Evolutionary conservation across 1,140 invertebrate species (phyloP), one percentile per base, ranked within the genome.

Genomic region (Pararge aegeria): DNA sequence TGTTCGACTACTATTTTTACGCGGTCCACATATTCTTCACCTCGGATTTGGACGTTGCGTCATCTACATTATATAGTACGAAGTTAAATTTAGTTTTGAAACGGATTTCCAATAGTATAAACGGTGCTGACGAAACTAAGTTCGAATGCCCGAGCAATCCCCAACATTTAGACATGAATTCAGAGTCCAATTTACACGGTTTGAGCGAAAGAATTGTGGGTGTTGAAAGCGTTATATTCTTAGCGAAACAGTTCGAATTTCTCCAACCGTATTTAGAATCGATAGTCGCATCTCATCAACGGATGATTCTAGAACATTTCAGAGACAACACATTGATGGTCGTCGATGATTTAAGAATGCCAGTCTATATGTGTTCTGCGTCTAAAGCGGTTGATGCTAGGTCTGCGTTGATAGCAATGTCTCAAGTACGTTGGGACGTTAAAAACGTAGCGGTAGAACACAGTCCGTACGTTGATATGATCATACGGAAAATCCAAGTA

Each of bases 1-100:
- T 99, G 46, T 98, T 98, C 86, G 98, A 99, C 73, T 97, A 97
- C 78, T 99, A 99, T 86, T 94, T 98, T 42, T 98, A 96, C 82
- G 93, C 96, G 0, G 96, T 98, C 0, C 95, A 97, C 86, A 91
- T 93, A n/a, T 97, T 98, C 71, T 99, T 99, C 83, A 94, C 95
- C 0, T 76, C 85, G 0, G 90, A 91, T 73, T 61, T 90, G 19
- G 83, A 87, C 21, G 89, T 90, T 0, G 72, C 87, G 0, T 90
- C 90, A 0, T 68, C 82, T 0, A 93, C 92, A 46, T 76, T 95
- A 4, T 95, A 95, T 64, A 92, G 91, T 13, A 61, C 92, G 16
- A 94, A 95, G 78, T 84, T 98, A 29, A 94, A 93, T 72, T 89
- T 93, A 16, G 94, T 94, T 4, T 81, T 98, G 27, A 94, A 94